Evolutionary conservation across 2,797 vertebrate species (phyloP).

Genomic region (Leucoraja ocellata): DNA sequence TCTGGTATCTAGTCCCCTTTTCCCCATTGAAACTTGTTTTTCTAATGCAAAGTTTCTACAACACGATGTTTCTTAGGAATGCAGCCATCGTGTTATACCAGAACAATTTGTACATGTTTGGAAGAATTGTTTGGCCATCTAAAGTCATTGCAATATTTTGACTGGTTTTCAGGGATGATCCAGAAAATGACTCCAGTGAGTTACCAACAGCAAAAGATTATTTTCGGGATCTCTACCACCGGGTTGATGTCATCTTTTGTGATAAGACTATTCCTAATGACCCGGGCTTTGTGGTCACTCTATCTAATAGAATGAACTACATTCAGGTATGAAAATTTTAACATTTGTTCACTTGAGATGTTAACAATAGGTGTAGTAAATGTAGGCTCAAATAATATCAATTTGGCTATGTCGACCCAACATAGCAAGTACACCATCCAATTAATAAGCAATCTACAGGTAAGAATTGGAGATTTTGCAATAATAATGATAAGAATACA

Average conservation of each 20-base stretch:
- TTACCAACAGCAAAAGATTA: slow-evolving; percentile 96
- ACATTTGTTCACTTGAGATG: neutral
- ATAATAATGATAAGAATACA: too few species aligned
- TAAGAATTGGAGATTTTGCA: neutral
- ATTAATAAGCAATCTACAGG: neutral
- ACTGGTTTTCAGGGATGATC: slow-evolving; percentile 74
- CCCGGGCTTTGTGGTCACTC: slow-evolving; percentile 94
- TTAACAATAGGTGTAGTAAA: neutral
- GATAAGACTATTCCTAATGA: slow-evolving; percentile 99
- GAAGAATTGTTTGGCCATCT: too few species aligned
- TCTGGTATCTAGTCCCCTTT: too few species aligned
- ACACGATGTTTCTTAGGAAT: too few species aligned
- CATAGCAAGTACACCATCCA: neutral
- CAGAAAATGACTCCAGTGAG: slow-evolving; percentile 93
- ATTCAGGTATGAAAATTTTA: slow-evolving; percentile 72
- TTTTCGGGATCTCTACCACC: slow-evolving; percentile 94
- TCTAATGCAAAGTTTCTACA: too few species aligned
- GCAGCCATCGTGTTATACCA: too few species aligned
- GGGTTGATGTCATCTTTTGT: slow-evolving; percentile 97
- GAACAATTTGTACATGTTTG: too few species aligned
- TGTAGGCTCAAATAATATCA: neutral
- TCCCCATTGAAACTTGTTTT: too few species aligned
- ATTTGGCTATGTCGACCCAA: neutral
- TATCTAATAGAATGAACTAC: slow-evolving; percentile 99
- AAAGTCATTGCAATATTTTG: neutral